Conservation (phyloP, 2,797 vertebrate genomes). For the Nyctalus aviator region DNA sequence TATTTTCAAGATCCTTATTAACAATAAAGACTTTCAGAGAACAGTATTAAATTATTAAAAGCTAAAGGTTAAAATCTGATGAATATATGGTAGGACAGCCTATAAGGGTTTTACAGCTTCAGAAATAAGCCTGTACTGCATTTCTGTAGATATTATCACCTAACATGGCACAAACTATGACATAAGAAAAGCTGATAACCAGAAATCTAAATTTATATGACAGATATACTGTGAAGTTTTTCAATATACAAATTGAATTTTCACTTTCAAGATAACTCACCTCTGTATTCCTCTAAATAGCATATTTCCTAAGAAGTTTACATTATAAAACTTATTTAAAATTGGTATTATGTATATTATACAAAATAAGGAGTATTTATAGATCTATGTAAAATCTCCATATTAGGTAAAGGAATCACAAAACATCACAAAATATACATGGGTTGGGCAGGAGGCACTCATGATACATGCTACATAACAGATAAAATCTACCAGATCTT, state of each 20-base stretch:
- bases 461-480: too few relatives aligned
- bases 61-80: neutral
- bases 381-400: neutral
- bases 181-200: neutral
- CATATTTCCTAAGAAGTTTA: neutral
- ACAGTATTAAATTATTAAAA: constrained; percentile 7
- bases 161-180: neutral
- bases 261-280: constrained; percentile 5
- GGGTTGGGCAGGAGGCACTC: neutral
- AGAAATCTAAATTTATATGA: constrained; percentile 45
- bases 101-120: neutral
- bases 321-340: neutral
- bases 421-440: neutral
- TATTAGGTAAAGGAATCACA: neutral
- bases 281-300: neutral
- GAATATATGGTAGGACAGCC: neutral
- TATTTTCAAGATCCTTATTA: constrained; percentile 20
- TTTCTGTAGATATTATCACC: neutral
- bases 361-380: neutral
- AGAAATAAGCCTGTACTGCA: neutral
- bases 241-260: constrained; percentile 5
- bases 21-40: constrained; percentile 2
- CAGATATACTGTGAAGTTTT: neutral
- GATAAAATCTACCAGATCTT: neutral
- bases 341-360: neutral